These are phyloP conservation scores for Osmerus mordax DNA, from an alignment of 2,113 vertebrate genomes.

Conservation along the genomic window DNA sequence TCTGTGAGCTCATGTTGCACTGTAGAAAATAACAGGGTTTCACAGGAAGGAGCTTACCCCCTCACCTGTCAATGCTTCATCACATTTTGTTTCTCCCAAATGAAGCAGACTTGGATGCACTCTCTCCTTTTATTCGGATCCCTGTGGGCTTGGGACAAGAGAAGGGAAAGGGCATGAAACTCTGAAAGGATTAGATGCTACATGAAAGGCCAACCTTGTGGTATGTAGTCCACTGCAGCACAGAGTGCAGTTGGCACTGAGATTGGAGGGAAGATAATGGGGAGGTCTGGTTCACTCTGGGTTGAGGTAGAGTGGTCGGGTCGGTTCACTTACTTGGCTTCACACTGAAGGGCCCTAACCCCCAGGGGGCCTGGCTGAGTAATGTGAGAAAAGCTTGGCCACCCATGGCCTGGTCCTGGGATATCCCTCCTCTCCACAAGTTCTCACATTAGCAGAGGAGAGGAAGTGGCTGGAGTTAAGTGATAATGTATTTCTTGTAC, in stretches of 20 bases:
- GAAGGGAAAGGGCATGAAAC: not conserved
- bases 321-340: not conserved
- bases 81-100: not conserved
- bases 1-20: not conserved
- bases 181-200: not conserved
- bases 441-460: constrained; percentile 31
- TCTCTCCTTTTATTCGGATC: not conserved
- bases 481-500: not conserved
- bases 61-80: no score
- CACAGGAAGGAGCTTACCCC: no score
- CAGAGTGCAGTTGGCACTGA: not conserved
- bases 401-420: not conserved
- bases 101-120: not conserved
- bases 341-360: constrained; percentile 2
- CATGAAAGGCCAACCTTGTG: not conserved
- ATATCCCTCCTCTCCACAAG: not conserved
- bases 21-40: no score
- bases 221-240: not conserved
- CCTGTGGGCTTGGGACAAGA: not conserved
- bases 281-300: constrained; percentile 15
- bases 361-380: not conserved
- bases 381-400: constrained; percentile 29
- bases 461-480: not conserved
- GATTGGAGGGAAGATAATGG: constrained; percentile 16
- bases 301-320: not conserved